phyloP scores from a whole-genome alignment of 2,113 vertebrate genomes.

The Plecotus auritus region DNA sequence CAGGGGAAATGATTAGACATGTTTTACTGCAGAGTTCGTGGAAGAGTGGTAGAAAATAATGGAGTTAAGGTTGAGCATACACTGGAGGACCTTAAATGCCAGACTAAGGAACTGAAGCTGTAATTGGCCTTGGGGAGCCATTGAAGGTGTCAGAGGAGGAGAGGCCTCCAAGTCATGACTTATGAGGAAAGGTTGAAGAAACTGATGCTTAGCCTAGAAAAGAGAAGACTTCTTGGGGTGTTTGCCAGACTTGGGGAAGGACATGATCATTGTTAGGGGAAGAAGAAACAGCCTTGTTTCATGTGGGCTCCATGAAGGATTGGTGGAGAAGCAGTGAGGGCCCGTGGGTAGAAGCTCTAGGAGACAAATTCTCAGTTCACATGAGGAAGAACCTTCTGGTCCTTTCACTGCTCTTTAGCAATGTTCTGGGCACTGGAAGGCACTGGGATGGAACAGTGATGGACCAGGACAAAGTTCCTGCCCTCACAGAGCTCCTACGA shows the following conservation, averaged over 20 bases:
- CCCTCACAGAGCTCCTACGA: neutral
- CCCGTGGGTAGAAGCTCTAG: neutral
- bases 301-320: neutral
- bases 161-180: neutral
- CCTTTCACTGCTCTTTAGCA: neutral
- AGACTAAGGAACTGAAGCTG: neutral
- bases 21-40: neutral
- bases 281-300: neutral
- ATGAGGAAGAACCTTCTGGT: neutral
- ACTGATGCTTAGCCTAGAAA: neutral
- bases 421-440: neutral
- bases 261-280: neutral
- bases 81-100: neutral
- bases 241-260: neutral
- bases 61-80: neutral
- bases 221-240: neutral
- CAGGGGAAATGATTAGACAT: neutral
- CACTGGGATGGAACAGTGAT: neutral
- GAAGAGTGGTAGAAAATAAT: neutral
- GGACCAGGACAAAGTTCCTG: neutral
- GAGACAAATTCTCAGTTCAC: neutral
- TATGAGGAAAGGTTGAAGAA: neutral
- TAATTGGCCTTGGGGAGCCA: neutral
- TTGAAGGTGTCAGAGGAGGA: neutral
- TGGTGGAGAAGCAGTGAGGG: neutral